These are phyloP conservation scores for Noctua fimbriata DNA, from an alignment of 2,888 invertebrate genomes.

Conservation along the genomic window DNA sequence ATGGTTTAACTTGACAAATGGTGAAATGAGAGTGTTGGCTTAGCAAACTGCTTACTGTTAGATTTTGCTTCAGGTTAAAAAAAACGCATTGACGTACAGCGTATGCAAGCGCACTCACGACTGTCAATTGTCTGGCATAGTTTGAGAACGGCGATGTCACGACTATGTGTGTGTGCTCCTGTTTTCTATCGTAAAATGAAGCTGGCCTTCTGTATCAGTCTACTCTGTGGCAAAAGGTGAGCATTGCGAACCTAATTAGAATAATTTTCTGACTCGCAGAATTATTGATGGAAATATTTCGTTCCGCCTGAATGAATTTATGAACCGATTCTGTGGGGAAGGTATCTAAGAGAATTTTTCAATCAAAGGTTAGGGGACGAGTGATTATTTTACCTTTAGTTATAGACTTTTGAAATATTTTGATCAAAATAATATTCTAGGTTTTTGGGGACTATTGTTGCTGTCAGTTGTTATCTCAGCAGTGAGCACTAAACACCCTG, in stretches of 20 bases:
- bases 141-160: background rate
- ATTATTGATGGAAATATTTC: slow-evolving; percentile 57
- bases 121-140: background rate
- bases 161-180: background rate
- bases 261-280: slow-evolving; percentile 55
- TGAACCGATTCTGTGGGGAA: slow-evolving; percentile 14
- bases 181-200: background rate
- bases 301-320: slow-evolving; percentile 32
- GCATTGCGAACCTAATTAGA: slow-evolving; percentile 46
- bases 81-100: background rate
- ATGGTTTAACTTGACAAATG: background rate
- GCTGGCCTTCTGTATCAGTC: background rate
- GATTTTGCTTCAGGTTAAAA: background rate
- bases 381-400: slow-evolving; percentile 15
- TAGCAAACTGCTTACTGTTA: background rate
- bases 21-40: background rate
- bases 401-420: background rate
- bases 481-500: background rate
- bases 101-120: background rate
- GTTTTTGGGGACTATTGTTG: background rate
- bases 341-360: background rate
- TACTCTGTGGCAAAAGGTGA: slow-evolving; percentile 23
- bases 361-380: background rate
- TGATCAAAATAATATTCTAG: background rate
- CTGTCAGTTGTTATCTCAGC: background rate